Conservation (phyloP, 2,888 invertebrate species). For the Agrochola litura region DNA sequence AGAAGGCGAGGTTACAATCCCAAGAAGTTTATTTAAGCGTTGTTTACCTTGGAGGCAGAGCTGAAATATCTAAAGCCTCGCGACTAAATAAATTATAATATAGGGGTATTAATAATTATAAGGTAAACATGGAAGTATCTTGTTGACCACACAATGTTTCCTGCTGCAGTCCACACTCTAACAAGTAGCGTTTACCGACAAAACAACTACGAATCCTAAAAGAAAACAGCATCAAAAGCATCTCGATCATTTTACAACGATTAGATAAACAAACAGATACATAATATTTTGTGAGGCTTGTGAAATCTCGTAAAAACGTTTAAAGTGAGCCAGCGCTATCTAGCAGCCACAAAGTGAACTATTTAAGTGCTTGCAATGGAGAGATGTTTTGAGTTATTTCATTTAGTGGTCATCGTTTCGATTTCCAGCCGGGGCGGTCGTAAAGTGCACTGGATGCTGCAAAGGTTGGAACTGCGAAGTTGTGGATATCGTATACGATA, state of each 20-base stretch:
- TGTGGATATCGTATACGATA: slow-evolving; percentile 28
- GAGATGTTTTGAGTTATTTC: slow-evolving; percentile 75
- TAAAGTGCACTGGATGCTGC: slow-evolving; percentile 61
- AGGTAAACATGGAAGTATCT: neutral
- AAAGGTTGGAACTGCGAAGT: neutral
- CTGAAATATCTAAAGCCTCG: neutral
- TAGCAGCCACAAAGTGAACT: slow-evolving; percentile 69
- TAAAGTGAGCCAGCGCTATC: slow-evolving; percentile 59
- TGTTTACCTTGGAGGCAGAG: neutral
- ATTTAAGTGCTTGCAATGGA: slow-evolving; percentile 67
- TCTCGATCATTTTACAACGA: too few species aligned
- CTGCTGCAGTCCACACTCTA: too few species aligned
- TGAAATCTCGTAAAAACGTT: slow-evolving; percentile 59
- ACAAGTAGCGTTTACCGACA: neutral
- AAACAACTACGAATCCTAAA: neutral
- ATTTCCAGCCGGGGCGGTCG: slow-evolving; percentile 64
- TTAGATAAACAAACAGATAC: slow-evolving; percentile 37
- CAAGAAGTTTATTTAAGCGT: neutral
- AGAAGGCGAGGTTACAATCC: neutral
- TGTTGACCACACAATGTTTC: neutral
- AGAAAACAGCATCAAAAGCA: slow-evolving; percentile 19
- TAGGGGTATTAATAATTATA: neutral
- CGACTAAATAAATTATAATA: neutral
- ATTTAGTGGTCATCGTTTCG: slow-evolving; percentile 72
- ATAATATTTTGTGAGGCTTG: slow-evolving; percentile 18